These are phyloP conservation scores for Paratilapia polleni DNA, from an alignment of 2,113 vertebrate genomes.

Conservation along the genomic window DNA sequence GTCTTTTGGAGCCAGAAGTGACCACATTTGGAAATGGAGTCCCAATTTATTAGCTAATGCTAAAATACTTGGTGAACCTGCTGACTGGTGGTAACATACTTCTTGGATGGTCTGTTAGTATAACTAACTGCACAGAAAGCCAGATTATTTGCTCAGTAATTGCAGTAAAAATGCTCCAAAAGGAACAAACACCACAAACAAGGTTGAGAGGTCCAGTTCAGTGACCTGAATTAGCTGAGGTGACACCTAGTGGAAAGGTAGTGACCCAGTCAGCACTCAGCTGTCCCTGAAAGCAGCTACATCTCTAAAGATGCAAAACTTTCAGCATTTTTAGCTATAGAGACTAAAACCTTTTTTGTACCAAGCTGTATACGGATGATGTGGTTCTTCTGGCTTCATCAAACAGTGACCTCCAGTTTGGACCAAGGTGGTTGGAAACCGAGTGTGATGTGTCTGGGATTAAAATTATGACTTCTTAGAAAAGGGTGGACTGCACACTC, in stretches of 20 bases:
- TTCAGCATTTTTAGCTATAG: background rate
- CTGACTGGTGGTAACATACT: too few species aligned
- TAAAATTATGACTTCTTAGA: background rate
- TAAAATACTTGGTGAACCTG: background rate
- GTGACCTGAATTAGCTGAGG: too few species aligned
- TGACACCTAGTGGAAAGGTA: too few species aligned
- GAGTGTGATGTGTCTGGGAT: background rate
- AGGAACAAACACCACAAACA: too few species aligned
- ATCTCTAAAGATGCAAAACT: background rate
- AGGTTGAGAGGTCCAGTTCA: too few species aligned
- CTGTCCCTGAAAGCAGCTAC: background rate
- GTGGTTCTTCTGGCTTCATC: background rate
- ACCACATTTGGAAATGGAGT: background rate
- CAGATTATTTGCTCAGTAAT: too few species aligned
- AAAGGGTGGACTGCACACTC: background rate
- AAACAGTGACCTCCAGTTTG: background rate
- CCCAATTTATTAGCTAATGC: background rate
- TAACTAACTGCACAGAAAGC: too few species aligned
- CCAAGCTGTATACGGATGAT: background rate
- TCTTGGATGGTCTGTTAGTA: too few species aligned
- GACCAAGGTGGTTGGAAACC: background rate
- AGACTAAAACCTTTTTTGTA: background rate
- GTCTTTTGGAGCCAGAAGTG: background rate
- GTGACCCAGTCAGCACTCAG: background rate
- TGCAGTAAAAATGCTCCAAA: too few species aligned